These are phyloP conservation scores for Tenthredo scrophulariae DNA, from an alignment of 2,888 invertebrate genomes.

Conservation along the genomic window DNA sequence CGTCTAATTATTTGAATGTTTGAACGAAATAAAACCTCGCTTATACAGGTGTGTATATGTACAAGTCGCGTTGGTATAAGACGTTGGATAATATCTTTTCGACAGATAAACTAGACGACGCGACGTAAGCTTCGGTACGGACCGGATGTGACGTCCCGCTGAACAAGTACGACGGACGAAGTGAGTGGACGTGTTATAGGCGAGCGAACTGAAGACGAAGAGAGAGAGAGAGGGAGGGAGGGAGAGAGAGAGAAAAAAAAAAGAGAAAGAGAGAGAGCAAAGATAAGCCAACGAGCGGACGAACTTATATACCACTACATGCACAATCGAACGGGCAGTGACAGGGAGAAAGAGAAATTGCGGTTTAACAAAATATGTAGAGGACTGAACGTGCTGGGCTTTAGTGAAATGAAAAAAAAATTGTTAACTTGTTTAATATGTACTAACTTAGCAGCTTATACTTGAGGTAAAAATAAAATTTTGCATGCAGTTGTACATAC, in stretches of 20 bases:
- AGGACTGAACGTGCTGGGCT: not conserved
- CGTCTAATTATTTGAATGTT: slow-evolving; percentile 2
- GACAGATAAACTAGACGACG: slow-evolving; percentile 45
- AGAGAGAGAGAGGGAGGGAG: slow-evolving; percentile 54
- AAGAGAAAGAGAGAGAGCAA: slow-evolving; percentile 12
- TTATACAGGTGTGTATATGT: not conserved
- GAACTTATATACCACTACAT: not conserved
- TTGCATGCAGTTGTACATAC: not conserved
- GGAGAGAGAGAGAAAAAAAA: slow-evolving; percentile 21
- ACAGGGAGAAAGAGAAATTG: slow-evolving; percentile 60
- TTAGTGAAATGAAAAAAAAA: not conserved
- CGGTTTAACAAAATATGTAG: not conserved
- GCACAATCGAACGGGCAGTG: not conserved
- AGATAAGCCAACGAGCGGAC: slow-evolving; percentile 28
- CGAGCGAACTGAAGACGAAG: slow-evolving; percentile 1
- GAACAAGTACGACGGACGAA: slow-evolving; percentile 8
- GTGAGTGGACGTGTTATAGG: slow-evolving; percentile 15
- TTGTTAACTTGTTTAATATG: not conserved
- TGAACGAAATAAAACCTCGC: not conserved
- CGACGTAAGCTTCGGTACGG: slow-evolving; percentile 38
- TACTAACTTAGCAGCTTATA: not conserved
- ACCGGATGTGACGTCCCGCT: slow-evolving; percentile 47
- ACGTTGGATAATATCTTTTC: slow-evolving; percentile 18
- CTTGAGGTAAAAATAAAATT: not conserved
- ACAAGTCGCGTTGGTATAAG: not conserved